phyloP scores from a whole-genome alignment of 1,140 invertebrate species.

The Meteorus sp. region DNA sequence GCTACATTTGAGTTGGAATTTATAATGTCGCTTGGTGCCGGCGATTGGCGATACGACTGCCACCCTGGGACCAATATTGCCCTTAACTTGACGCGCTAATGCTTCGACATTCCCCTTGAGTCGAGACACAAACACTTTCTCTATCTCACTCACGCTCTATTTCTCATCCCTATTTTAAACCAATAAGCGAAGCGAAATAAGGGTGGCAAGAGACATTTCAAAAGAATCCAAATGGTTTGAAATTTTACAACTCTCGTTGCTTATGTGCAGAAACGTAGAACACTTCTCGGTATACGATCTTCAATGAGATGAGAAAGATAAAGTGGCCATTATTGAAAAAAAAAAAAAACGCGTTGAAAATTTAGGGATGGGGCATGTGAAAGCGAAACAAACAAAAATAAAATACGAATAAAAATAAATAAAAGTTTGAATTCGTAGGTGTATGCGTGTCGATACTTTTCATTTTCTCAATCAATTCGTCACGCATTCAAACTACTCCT shows the following conservation, averaged over 20 bases:
- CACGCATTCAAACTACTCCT: too few relatives aligned
- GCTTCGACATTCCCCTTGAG: slow-evolving; percentile 7
- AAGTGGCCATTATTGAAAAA: slow-evolving; percentile 12
- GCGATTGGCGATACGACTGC: slow-evolving; percentile 30
- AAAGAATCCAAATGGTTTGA: slow-evolving; percentile 22
- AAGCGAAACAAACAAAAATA: too few relatives aligned
- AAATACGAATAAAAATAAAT: too few relatives aligned
- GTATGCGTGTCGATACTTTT: too few relatives aligned
- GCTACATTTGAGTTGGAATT: slow-evolving; percentile 51
- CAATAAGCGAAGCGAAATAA: slow-evolving; percentile 16
- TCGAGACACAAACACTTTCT: neutral
- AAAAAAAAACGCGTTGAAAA: neutral
- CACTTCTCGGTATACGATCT: too few relatives aligned
- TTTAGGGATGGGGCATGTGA: neutral
- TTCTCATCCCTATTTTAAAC: neutral
- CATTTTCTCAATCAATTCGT: too few relatives aligned
- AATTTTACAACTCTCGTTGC: slow-evolving; percentile 21
- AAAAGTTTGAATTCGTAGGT: too few relatives aligned
- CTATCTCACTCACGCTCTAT: neutral
- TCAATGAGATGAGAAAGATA: slow-evolving; percentile 22
- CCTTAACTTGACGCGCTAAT: slow-evolving; percentile 30
- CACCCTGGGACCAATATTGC: slow-evolving; percentile 35
- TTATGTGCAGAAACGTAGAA: too few relatives aligned
- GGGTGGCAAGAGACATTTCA: slow-evolving; percentile 4
- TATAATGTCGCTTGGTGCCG: slow-evolving; percentile 38